Conservation (phyloP, 2,113 vertebrate species). For the Dicerorhinus sumatrensis region DNA sequence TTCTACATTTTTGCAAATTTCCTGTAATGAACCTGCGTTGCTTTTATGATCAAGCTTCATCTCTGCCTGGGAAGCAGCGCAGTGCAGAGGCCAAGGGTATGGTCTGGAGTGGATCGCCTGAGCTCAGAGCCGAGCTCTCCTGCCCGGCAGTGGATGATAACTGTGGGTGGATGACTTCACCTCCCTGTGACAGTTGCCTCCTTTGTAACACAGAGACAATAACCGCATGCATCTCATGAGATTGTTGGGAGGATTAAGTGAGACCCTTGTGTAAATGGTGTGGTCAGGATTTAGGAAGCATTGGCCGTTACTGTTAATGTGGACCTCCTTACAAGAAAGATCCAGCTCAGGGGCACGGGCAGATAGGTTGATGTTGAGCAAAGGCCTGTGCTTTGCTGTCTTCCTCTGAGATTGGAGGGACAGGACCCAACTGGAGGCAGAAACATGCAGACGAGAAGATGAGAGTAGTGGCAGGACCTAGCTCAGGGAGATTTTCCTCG, state of each 20-base stretch:
- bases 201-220: not conserved
- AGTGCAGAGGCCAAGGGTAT: not conserved
- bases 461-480: not conserved
- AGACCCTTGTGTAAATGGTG: not conserved
- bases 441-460: not conserved
- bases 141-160: not conserved
- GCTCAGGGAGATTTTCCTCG: not conserved
- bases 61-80: not conserved
- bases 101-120: not conserved
- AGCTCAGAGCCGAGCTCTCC: not conserved
- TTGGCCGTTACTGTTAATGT: not conserved
- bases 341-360: not conserved
- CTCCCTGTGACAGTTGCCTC: not conserved
- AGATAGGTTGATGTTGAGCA: not conserved
- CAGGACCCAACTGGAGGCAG: not conserved
- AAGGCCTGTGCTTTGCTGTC: not conserved
- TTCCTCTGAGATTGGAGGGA: not conserved
- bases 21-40: not conserved
- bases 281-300: not conserved
- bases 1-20: not conserved
- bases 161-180: not conserved
- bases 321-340: not conserved
- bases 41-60: not conserved
- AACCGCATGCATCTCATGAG: not conserved
- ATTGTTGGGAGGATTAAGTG: not conserved